These are phyloP conservation scores for Raja brachyura DNA, from an alignment of 2,113 vertebrate genomes.

Conservation along the genomic window DNA sequence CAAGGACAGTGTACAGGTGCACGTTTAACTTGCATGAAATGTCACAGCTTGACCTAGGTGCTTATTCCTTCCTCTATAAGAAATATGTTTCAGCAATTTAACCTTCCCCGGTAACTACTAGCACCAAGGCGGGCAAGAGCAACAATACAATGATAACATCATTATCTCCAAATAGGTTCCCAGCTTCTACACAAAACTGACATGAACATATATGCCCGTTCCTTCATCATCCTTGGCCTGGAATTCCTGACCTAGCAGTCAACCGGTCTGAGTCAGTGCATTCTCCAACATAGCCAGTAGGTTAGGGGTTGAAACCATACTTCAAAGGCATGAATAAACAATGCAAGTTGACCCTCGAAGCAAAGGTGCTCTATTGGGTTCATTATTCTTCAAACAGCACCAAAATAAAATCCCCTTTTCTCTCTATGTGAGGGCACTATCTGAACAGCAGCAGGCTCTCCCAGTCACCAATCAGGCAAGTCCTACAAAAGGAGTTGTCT, in stretches of 20 bases:
- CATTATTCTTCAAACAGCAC: background rate
- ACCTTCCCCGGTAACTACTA: background rate
- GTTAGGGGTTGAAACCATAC: background rate
- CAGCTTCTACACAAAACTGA: background rate
- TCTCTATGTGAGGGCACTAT: background rate
- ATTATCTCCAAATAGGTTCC: background rate
- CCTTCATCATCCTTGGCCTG: too few relatives aligned
- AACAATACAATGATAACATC: background rate
- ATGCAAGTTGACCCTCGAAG: background rate
- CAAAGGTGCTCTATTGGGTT: background rate
- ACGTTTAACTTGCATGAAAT: too few relatives aligned
- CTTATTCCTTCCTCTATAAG: background rate
- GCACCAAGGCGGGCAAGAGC: background rate
- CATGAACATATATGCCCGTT: too few relatives aligned
- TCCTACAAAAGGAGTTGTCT: background rate
- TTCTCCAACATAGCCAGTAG: background rate
- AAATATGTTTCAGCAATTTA: background rate
- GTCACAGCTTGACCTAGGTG: background rate
- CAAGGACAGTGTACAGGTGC: background rate
- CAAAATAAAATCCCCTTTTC: background rate
- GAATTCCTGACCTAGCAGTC: background rate
- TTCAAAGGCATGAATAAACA: background rate
- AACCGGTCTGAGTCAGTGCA: background rate
- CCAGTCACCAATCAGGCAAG: background rate
- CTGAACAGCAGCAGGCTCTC: background rate